Evolutionary conservation across 2,113 vertebrate species (phyloP), one percentile per base, ranked within the genome.

Genomic region (Camelus dromedarius): DNA sequence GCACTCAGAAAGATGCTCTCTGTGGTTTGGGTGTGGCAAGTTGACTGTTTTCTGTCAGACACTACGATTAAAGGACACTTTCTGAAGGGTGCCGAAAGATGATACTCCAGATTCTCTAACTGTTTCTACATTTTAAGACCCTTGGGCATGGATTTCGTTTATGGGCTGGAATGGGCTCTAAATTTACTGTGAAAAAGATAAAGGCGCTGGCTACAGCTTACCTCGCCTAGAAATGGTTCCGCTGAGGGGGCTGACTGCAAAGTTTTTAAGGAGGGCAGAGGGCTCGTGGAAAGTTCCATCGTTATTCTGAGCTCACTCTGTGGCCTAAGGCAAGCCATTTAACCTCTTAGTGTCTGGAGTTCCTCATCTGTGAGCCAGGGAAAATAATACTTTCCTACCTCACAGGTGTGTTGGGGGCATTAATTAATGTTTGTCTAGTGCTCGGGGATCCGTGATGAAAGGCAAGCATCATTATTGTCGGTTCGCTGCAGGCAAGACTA

Each of bases 351-450:
- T 98, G 97, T 97, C 97, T 97, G 96, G 77, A 97, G 97, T 96
- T 97, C 97, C 96, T 97, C 97, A 92, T 97, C 81, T 94, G 92
- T 70, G 92, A 97, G 96, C 95, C 96, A 87, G 8, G 69, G 95
- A 96, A 97, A 97, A 97, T 97, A 96, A 97, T 95, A 97, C 96
- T 97, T 94, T 90, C 95, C 96, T 97, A 89, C 96, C 89, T 97
- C 96, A 95, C 97, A 98, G 97, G 97, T 98, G 97, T 97, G 95
- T 96, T 96, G 75, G 93, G 97, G 83, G 95, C 95, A 97, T 97
- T 98, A 98, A 98, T 98, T 97, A 97, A 95, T 95, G 97, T 97
- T 97, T 98, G 97, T 97, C 97, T 95, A 93, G 97, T 89, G 96
- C 96, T 96, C 24, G 28, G 89, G 96, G 93, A 96, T 96, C 89